phyloP scores from a whole-genome alignment of 2,888 invertebrate species.

The Oithona nana region DNA sequence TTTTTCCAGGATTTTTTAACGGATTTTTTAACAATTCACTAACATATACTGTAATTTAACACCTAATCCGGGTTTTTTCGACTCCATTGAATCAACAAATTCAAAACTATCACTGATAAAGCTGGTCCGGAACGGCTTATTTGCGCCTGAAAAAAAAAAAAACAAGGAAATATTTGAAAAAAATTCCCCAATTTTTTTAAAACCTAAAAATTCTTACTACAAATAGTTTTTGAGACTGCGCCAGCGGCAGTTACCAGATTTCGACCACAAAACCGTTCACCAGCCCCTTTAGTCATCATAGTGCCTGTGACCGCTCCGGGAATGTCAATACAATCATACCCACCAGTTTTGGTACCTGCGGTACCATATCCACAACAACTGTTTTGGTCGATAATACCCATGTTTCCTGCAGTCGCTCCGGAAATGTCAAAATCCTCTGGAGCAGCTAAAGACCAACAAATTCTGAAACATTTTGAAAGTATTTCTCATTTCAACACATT shows the following conservation, averaged over 20 bases:
- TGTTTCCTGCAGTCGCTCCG: background rate
- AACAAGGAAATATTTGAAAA: no score
- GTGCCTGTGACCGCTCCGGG: background rate
- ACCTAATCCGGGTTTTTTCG: background rate
- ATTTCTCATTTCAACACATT: no score
- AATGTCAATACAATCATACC: conserved; percentile 3
- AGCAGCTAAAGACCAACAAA: background rate
- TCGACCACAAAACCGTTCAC: background rate
- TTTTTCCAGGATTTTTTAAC: no score
- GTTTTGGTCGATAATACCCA: no score
- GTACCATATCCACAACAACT: conserved; percentile 7
- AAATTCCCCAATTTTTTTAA: no score
- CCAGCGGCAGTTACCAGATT: background rate
- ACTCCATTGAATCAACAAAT: background rate
- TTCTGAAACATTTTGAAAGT: background rate
- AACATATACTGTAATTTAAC: background rate
- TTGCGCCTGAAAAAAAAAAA: no score
- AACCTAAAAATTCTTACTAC: background rate
- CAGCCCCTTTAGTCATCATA: background rate
- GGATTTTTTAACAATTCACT: no score
- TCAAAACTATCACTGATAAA: background rate
- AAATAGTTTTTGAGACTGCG: background rate
- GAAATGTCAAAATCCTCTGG: background rate
- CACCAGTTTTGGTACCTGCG: background rate
- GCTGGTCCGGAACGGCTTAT: background rate